phyloP scores from a whole-genome alignment of 2,888 invertebrate species.

The Ectemnius cavifrons region DNA sequence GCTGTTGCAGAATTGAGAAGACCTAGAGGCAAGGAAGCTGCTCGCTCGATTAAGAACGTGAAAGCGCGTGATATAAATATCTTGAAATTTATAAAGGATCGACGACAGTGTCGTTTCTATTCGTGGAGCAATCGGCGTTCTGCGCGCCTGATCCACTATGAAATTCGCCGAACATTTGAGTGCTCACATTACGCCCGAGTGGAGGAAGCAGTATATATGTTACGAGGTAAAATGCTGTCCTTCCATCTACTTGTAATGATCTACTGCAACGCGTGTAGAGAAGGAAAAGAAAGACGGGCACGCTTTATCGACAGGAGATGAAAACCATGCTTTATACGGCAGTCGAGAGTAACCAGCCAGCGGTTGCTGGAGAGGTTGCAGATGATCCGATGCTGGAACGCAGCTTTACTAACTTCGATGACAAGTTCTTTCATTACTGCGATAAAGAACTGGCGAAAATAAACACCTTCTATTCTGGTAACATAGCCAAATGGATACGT shows the following conservation, averaged over 20 bases:
- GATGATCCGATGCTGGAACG: conserved; percentile 83
- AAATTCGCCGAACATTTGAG: conserved; percentile 94
- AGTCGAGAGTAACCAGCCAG: conserved; percentile 87
- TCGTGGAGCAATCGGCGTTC: too few species aligned
- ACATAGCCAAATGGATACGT: neutral
- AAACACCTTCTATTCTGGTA: conserved; percentile 90
- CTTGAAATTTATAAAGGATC: too few species aligned
- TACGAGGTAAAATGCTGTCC: conserved; percentile 81
- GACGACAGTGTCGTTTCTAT: too few species aligned
- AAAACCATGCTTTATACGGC: conserved; percentile 90
- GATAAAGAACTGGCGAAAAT: conserved; percentile 92
- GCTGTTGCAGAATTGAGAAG: too few species aligned
- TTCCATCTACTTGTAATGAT: neutral
- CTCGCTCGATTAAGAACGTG: too few species aligned
- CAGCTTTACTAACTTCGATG: conserved; percentile 89
- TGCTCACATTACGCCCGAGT: conserved; percentile 95
- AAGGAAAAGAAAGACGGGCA: neutral
- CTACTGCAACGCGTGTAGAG: neutral
- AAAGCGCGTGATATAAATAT: too few species aligned
- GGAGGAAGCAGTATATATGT: conserved; percentile 92
- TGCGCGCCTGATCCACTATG: too few species aligned
- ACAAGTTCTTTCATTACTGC: conserved; percentile 90
- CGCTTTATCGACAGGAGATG: conserved; percentile 83
- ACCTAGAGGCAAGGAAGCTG: too few species aligned
- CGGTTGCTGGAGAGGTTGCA: conserved; percentile 83